Percentiles rank a stretch among this genome's conserved stretches.
Evolutionary conservation across 2,888 invertebrate species (phyloP).

Genomic region (Erebia epiphron): DNA sequence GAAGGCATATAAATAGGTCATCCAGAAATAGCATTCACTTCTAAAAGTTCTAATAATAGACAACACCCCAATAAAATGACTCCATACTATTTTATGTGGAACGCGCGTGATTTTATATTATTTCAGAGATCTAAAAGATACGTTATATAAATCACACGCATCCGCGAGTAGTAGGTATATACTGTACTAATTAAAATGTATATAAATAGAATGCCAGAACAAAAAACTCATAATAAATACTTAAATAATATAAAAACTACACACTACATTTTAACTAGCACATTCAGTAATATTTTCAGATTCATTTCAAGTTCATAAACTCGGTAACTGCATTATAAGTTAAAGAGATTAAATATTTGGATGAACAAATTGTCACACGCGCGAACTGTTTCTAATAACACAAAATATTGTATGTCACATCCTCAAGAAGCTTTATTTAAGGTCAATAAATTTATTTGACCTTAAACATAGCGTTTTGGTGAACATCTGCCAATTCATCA

Average conservation of each 20-base stretch:
- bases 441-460: no score
- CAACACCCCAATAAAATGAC: not conserved
- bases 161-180: not conserved
- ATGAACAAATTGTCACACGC: no score
- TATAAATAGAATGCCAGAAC: slow-evolving; percentile 51
- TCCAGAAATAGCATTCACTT: slow-evolving; percentile 53
- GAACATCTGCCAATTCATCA: no score
- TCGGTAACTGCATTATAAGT: not conserved
- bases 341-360: not conserved
- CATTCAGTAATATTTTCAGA: slow-evolving; percentile 77
- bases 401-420: no score
- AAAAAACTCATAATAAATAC: slow-evolving; percentile 51
- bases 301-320: slow-evolving; percentile 34
- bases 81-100: slow-evolving; percentile 27
- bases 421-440: no score
- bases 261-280: slow-evolving; percentile 75
- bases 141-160: not conserved
- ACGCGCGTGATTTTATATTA: slow-evolving; percentile 13
- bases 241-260: slow-evolving; percentile 51
- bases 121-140: not conserved
- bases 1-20: slow-evolving; percentile 20
- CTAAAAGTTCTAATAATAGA: not conserved
- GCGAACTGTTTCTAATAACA: no score
- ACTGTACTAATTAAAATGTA: slow-evolving; percentile 75
- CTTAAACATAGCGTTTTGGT: no score